phyloP scores from a whole-genome alignment of 2,113 vertebrate genomes.

The Cichladusa arquata region DNA sequence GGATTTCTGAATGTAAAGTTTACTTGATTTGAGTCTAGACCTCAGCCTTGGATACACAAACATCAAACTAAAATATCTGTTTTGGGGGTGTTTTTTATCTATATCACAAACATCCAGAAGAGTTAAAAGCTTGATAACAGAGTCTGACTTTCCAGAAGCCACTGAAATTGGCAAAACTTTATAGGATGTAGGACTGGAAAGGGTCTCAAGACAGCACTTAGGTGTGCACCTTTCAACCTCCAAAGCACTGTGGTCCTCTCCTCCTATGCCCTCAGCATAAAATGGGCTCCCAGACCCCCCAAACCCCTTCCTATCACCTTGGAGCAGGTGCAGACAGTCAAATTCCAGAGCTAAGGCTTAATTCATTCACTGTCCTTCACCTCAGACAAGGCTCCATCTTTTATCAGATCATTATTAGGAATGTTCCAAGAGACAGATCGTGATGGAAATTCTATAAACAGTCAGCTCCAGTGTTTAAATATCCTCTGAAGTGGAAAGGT shows the following conservation, averaged over 20 bases:
- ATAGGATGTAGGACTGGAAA: neutral
- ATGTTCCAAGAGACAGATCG: neutral
- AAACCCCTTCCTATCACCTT: neutral
- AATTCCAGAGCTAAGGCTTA: neutral
- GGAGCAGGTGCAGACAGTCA: neutral
- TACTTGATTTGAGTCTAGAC: neutral
- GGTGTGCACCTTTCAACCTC: neutral
- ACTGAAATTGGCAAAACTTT: neutral
- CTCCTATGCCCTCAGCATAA: neutral
- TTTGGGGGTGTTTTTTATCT: neutral
- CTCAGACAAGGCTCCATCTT: neutral
- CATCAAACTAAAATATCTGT: neutral
- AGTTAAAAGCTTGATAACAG: neutral
- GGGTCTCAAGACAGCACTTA: neutral
- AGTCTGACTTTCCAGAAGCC: neutral
- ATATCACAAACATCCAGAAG: neutral
- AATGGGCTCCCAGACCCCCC: neutral
- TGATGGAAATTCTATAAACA: neutral
- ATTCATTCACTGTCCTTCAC: neutral
- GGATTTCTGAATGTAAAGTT: neutral
- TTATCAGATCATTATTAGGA: neutral
- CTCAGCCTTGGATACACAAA: neutral
- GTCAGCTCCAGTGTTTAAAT: neutral
- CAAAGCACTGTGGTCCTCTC: neutral
- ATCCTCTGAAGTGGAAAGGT: neutral